Evolutionary conservation across 37 sponge, comb jelly and placozoan species (phyloP), one percentile per base, ranked within the genome.

Genomic region (Tethya wilhelma): DNA sequence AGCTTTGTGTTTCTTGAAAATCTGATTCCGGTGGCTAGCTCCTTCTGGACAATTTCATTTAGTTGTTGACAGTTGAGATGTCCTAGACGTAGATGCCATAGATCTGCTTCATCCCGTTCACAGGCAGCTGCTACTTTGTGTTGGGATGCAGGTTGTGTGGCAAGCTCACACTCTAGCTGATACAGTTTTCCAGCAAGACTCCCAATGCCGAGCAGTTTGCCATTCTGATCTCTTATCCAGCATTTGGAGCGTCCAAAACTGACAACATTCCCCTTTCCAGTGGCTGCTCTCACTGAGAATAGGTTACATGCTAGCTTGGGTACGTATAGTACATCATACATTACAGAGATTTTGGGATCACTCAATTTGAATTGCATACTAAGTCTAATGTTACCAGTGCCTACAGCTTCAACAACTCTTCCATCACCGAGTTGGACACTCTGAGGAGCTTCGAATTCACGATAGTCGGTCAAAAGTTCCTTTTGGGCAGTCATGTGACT

Each of bases 51-150:
- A 28, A 80, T 79, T 2, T 80, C 14, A 28, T 67, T 74, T 23
- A 87, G 20, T 8, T 7, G 59, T 56, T 73, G 80, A 25, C 67
- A 69, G 75, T 53, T 74, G 30, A 45, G 38, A 57, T 80, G 87
- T 38, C 87, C 87, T 30, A 87, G 69, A 65, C 87, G 56, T 28
- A 74, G 81, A 74, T 87, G 87, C 87, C 81, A 87, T 8, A 80
- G 44, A 37, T 87, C 71, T 31, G 5, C 44, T 0, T 64, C 20
- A 19, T 59, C 67, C 2, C 34, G 49, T 63, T 73, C 86, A 45
- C 60, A 17, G 56, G 78, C 55, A n/a, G 72, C 78, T n/a, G 44
- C 40, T 44, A 68, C 84, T 22, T 31, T 19, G 4, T 33, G 31
- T 37, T 44, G 56, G 33, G 34, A 62, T 38, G 57, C 73, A 41